phyloP scores from a whole-genome alignment of 2,888 invertebrate genomes.

The Drosophila siamana region DNA sequence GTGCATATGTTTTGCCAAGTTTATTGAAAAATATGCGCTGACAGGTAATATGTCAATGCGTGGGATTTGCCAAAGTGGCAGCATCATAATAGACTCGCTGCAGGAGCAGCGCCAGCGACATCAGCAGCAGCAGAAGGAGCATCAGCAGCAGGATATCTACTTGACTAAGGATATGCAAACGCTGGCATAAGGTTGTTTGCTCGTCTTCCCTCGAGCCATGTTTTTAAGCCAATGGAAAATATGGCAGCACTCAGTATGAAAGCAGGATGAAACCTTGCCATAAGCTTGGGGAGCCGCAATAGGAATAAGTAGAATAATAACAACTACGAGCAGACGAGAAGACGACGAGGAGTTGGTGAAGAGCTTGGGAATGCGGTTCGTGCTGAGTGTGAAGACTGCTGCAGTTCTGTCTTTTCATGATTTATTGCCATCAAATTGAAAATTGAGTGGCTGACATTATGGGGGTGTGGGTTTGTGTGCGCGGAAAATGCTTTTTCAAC shows the following conservation, averaged over 20 bases:
- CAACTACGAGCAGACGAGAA: not conserved
- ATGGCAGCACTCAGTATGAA: conserved; percentile 68
- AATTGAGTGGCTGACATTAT: conserved; percentile 66
- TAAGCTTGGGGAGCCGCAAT: conserved; percentile 1
- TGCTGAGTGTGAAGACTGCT: conserved; percentile 23
- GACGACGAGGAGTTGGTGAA: not conserved
- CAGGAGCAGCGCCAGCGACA: conserved; percentile 28
- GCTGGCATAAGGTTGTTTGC: conserved; percentile 55
- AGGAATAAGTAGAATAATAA: too few species aligned
- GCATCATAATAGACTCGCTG: conserved; percentile 62
- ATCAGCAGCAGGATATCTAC: conserved; percentile 10
- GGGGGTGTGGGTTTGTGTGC: conserved; percentile 22
- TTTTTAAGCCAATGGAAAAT: conserved; percentile 68
- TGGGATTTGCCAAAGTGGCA: conserved; percentile 76
- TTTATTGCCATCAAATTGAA: conserved; percentile 71
- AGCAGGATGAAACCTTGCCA: conserved; percentile 25
- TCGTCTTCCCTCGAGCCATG: conserved; percentile 46
- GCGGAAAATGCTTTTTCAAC: conserved; percentile 32
- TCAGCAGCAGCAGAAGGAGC: conserved; percentile 9
- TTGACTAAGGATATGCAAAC: conserved; percentile 46
- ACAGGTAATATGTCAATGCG: conserved; percentile 82
- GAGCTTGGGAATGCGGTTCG: not conserved
- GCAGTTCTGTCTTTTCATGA: conserved; percentile 55
- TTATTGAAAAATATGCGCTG: conserved; percentile 81
- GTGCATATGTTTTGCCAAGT: conserved; percentile 77